phyloP scores from a whole-genome alignment of 2,888 invertebrate genomes.

The Hirtodrosophila cameraria region DNA sequence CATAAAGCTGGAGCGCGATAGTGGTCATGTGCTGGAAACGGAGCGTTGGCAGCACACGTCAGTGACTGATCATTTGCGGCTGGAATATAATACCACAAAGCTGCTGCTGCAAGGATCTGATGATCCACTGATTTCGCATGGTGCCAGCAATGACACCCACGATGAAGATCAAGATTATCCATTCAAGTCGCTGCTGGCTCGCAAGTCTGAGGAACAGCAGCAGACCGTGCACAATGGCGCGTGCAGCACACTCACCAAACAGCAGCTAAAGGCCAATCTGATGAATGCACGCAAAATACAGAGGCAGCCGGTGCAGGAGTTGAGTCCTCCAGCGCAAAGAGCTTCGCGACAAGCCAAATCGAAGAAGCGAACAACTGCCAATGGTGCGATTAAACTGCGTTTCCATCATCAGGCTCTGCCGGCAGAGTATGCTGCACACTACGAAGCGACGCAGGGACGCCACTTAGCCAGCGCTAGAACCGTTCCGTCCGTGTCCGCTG shows the following conservation, averaged over 20 bases:
- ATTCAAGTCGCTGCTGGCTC: constrained; percentile 67
- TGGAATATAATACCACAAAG: constrained; percentile 67
- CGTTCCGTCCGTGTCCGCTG: constrained; percentile 80
- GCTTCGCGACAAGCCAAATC: constrained; percentile 35
- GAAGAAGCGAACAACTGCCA: constrained; percentile 40
- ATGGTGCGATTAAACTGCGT: constrained; percentile 89
- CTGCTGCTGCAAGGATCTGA: constrained; percentile 83
- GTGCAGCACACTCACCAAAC: constrained; percentile 74
- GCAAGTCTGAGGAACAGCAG: constrained; percentile 39
- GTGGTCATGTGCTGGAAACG: constrained; percentile 41
- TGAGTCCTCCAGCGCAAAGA: constrained; percentile 18
- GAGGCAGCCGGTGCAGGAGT: constrained; percentile 24
- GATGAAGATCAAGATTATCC: constrained; percentile 82
- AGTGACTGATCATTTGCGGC: constrained; percentile 47
- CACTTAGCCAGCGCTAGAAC: constrained; percentile 65
- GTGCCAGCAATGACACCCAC: constrained; percentile 79
- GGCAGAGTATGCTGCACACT: constrained; percentile 91
- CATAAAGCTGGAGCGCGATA: constrained; percentile 68
- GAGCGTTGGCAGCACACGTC: constrained; percentile 48
- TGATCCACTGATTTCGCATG: constrained; percentile 84
- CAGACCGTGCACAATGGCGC: constrained; percentile 56
- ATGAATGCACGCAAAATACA: constrained; percentile 66
- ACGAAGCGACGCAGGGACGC: constrained; percentile 89
- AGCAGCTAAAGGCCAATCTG: constrained; percentile 81
- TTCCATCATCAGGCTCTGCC: constrained; percentile 92